A percentile compares a stretch with the other conserved stretches of the same genome.
Conservation (phyloP, 2,888 invertebrate species). For the Loripinus fragilis region DNA sequence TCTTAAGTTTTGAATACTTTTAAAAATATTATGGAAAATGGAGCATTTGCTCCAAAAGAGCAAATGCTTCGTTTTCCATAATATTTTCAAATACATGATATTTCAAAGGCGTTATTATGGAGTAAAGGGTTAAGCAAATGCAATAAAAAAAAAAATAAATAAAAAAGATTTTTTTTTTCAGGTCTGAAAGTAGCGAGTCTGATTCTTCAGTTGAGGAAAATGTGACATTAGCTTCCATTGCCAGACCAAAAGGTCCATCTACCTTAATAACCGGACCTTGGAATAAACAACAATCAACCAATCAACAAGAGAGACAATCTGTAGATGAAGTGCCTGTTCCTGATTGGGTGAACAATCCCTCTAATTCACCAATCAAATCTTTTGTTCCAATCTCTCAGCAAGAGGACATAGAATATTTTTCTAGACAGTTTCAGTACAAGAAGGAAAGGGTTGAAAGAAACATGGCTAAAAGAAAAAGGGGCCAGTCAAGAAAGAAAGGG, state of each 20-base stretch:
- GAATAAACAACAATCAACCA: conserved; percentile 30
- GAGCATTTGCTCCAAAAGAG: too few species aligned
- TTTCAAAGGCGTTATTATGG: too few species aligned
- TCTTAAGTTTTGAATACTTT: too few species aligned
- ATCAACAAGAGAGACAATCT: conserved; percentile 34
- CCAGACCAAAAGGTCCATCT: conserved; percentile 37
- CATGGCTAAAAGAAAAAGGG: conserved; percentile 47
- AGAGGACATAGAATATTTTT: conserved; percentile 54
- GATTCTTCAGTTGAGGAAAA: conserved; percentile 44
- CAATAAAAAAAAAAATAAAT: too few species aligned
- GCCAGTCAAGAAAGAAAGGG: conserved; percentile 20
- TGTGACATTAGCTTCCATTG: conserved; percentile 40
- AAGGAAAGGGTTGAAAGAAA: conserved; percentile 41
- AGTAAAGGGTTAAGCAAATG: too few species aligned
- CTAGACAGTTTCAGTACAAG: conserved; percentile 52
- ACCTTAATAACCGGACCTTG: conserved; percentile 57
- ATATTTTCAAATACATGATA: too few species aligned
- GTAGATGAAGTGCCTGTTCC: conserved; percentile 23
- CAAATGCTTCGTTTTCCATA: too few species aligned
- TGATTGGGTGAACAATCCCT: conserved; percentile 48
- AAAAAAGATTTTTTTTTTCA: neutral
- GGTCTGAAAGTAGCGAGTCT: neutral
- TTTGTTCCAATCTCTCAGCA: conserved; percentile 58
- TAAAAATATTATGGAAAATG: too few species aligned
- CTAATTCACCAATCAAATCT: conserved; percentile 58